phyloP scores from a whole-genome alignment of 2,888 invertebrate genomes.

The Phaonia tiefii region DNA sequence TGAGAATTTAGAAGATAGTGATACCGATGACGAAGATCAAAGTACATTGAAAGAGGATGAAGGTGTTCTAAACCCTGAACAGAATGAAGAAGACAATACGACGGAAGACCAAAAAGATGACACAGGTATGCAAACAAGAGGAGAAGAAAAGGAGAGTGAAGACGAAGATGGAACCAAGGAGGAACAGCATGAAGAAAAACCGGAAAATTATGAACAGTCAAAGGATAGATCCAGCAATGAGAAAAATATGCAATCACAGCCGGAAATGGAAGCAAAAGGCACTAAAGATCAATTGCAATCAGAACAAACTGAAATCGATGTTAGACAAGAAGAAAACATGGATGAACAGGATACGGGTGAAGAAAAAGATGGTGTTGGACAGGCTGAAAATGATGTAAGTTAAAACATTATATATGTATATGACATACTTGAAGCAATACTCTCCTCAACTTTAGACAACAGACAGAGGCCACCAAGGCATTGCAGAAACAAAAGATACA shows the following conservation, averaged over 20 bases:
- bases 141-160: conserved; percentile 79
- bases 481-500: conserved; percentile 79
- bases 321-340: conserved; percentile 81
- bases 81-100: conserved; percentile 77
- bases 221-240: conserved; percentile 79
- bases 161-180: conserved; percentile 86
- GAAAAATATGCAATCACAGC: conserved; percentile 79
- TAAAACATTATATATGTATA: neutral
- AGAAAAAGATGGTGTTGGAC: conserved; percentile 85
- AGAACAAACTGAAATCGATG: conserved; percentile 79
- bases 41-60: conserved; percentile 76
- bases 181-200: conserved; percentile 78
- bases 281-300: conserved; percentile 78
- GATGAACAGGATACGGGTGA: conserved; percentile 82
- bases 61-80: conserved; percentile 49
- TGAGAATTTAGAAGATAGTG: conserved; percentile 82
- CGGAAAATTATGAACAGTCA: conserved; percentile 77
- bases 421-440: neutral
- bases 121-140: conserved; percentile 81
- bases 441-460: conserved; percentile 70
- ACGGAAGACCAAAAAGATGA: conserved; percentile 80
- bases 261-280: conserved; percentile 76
- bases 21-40: conserved; percentile 75
- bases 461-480: conserved; percentile 86
- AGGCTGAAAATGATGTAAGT: conserved; percentile 85